Evolutionary conservation across 2,797 vertebrate species (phyloP), one percentile per base, ranked within the genome.

Genomic region (Enteromius argenteus): DNA sequence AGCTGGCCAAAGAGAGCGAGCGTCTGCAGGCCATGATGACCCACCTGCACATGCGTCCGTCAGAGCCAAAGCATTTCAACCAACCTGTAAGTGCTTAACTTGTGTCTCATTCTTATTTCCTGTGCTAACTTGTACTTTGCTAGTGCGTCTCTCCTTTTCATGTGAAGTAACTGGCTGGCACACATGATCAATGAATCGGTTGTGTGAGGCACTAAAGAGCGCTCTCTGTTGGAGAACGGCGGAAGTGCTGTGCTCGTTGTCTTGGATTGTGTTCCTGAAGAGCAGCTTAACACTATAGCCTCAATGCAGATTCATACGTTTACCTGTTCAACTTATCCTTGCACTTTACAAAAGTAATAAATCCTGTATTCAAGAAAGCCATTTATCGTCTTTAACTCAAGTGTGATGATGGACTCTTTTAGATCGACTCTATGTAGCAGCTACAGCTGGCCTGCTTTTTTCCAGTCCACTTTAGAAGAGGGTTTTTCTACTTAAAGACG

Each of bases 1-100:
- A 99, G 98, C 95, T 99, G 91, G 95, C 98, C 10, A 99, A 99
- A 94, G 98, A 99, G 94, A 99, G 98, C 0, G 98, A 99, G 92
- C 96, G 98, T 87, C 96, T 99, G 85, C 98, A 99, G 91, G 98
- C 98, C 30, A 99, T 99, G 98, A 99, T 99, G 98, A 96, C 98
- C 86, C 98, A 99, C 89, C 96, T 99, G 88, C 98, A 99, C 94
- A 99, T 99, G 98, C 96, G 98, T 90, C 98, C 98, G 75, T 98
- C 98, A 5, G 98, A 99, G 96, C 98, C 98, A 94, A 99, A 99
- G 94, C 96, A 96, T 92, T 99, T 97, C 94, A 98, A 96, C 94
- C 98, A 99, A 89, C 98, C 98, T 91, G 98, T 99, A 90, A 96
- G 95, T 92, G 53, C 32, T 27, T 62, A 5, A 72, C 35, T 35